Percentiles rank a stretch among this genome's conserved stretches.
These are phyloP conservation scores for Hoplias malabaricus DNA, from an alignment of 2,113 vertebrate genomes.

Conservation along the genomic window DNA sequence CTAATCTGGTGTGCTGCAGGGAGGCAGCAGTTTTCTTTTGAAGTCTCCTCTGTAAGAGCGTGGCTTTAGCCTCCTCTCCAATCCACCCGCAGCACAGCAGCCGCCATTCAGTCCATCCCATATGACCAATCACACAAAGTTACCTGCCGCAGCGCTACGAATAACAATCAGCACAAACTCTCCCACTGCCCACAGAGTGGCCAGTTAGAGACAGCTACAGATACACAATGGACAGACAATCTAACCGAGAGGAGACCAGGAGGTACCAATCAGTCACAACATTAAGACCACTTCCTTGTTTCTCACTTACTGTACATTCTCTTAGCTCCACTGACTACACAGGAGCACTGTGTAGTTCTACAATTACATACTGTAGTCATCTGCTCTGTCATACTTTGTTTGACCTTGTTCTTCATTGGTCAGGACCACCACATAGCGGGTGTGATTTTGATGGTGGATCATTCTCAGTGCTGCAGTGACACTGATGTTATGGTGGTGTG, in stretches of 20 bases:
- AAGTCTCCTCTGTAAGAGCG: constrained; percentile 17
- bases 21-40: background rate
- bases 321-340: too few relatives aligned
- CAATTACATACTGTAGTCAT: too few relatives aligned
- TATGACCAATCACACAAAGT: constrained; percentile 1
- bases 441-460: too few relatives aligned
- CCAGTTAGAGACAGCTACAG: background rate
- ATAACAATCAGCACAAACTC: constrained; percentile 21
- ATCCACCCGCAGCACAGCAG: background rate
- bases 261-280: background rate
- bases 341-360: too few relatives aligned
- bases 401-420: too few relatives aligned
- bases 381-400: too few relatives aligned
- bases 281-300: too few relatives aligned
- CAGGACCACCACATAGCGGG: too few relatives aligned
- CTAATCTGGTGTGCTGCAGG: background rate
- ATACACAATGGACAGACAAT: background rate
- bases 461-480: too few relatives aligned
- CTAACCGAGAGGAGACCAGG: constrained; percentile 4
- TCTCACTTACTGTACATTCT: too few relatives aligned
- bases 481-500: too few relatives aligned
- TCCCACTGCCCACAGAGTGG: background rate
- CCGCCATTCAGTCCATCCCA: constrained; percentile 20
- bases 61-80: constrained; percentile 12
- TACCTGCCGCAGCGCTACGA: background rate